Base-by-base conservation (phyloP, 2,113 vertebrate genomes). In the Lagopus leucura region DNA sequence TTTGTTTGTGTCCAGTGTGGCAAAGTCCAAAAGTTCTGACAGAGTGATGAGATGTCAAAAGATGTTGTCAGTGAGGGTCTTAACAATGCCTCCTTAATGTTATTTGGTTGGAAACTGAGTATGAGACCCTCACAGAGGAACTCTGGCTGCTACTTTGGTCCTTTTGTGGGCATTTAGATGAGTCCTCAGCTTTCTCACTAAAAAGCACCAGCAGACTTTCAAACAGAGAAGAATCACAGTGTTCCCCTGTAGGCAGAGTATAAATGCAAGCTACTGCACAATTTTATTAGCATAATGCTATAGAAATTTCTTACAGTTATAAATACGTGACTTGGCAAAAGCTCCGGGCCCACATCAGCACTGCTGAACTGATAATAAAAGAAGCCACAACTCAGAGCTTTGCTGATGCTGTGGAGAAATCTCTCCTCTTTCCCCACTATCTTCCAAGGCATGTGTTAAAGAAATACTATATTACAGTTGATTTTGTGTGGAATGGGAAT, bases 221-320 rank as follows among this genome's bases (percentile, higher is more conserved):
- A 77, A 64, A 40, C 24, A 63, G 63, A 87, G 74, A 89, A 79
- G 58, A 94, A 85, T 73, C 63, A 30, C 67, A 17, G 72, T 48
- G 38, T 75, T 82, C 36, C 78, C 81, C 66, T 83, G 45, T 55
- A 79, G 72, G 42, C 72, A 82, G 42, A 28, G 16, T 72, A 65
- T 47, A 93, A 89, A 61, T 79, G 30, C 40, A 85, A 52, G 32
- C 58, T 87, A 83, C 64, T 81, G 57, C 88, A 71, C 22, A 74
- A 40, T 89, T 92, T 88, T 92, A 64, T 88, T 92, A 85, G 19
- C 50, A 74, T 83, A 88, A 64, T 80, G 86, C 77, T 76, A 36
- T 77, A 52, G 74, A 89, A 88, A 75, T 80, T 80, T 63, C 42
- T 90, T 22, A 57, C 38, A 65, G 60, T 89, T 94, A 71, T 30